Evolutionary conservation across 53 echinoderm and acorn worm genomes (phyloP).

Genomic region (Patiria pectinifera): DNA sequence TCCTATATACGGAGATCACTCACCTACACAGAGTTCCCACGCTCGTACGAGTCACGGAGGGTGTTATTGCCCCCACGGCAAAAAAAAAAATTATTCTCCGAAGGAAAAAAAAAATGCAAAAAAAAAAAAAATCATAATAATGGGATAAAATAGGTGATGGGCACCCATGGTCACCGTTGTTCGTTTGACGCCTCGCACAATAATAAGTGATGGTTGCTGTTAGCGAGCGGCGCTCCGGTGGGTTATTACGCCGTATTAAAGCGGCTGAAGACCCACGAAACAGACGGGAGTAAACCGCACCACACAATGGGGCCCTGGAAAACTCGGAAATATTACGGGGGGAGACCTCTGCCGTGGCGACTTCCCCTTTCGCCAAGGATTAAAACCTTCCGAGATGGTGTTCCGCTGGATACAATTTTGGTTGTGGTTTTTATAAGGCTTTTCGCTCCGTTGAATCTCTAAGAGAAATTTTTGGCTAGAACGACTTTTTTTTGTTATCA

Average conservation of each 20-base stretch:
- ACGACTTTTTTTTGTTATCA: neutral
- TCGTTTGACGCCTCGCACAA: conserved; percentile 62
- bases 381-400: neutral
- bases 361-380: conserved; percentile 40
- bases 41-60: conserved; percentile 55
- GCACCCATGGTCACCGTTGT: conserved; percentile 51
- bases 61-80: conserved; percentile 66
- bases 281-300: conserved; percentile 55
- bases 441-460: conserved; percentile 16
- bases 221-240: conserved; percentile 56
- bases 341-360: conserved; percentile 36
- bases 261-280: conserved; percentile 61
- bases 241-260: conserved; percentile 68
- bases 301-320: conserved; percentile 47
- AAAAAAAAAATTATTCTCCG: conserved; percentile 52
- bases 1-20: no score
- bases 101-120: conserved; percentile 40
- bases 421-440: neutral
- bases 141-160: conserved; percentile 60
- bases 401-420: conserved; percentile 47
- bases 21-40: conserved; percentile 27
- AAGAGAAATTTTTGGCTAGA: neutral
- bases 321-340: conserved; percentile 26
- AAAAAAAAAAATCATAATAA: conserved; percentile 35
- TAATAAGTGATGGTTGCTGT: conserved; percentile 66